Evolutionary conservation across 1,140 invertebrate genomes (phyloP).

Genomic region (Drosophila repleta): DNA sequence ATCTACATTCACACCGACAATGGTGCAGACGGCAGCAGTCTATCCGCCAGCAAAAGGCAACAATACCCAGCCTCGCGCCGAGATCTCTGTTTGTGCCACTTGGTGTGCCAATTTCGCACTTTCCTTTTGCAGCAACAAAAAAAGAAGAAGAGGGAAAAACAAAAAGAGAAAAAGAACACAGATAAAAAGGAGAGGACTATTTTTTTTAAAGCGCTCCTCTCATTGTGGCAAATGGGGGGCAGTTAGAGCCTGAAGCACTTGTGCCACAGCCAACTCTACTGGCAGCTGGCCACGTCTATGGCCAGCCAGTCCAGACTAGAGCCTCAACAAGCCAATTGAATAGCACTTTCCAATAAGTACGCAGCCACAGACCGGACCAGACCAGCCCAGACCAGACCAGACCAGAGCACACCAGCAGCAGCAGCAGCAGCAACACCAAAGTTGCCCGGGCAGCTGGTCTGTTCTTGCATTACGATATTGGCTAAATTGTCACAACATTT

Average conservation of each 20-base stretch:
- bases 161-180: no score
- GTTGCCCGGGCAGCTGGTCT: slow-evolving; percentile 7
- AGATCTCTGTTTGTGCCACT: slow-evolving; percentile 5
- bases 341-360: slow-evolving; percentile 61
- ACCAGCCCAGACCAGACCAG: neutral
- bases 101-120: slow-evolving; percentile 57
- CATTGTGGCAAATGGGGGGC: slow-evolving; percentile 24
- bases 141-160: neutral
- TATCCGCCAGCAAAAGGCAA: neutral
- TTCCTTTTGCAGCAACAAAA: slow-evolving; percentile 49
- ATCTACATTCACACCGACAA: slow-evolving; percentile 38
- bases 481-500: slow-evolving; percentile 54
- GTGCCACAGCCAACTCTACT: slow-evolving; percentile 41
- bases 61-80: neutral
- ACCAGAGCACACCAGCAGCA: neutral
- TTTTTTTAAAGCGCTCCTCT: slow-evolving; percentile 27
- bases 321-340: slow-evolving; percentile 60
- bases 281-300: slow-evolving; percentile 32
- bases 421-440: slow-evolving; percentile 19
- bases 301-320: neutral
- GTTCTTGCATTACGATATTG: slow-evolving; percentile 48
- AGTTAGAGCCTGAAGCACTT: slow-evolving; percentile 20
- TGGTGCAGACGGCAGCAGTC: neutral
- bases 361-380: slow-evolving; percentile 19
- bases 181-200: slow-evolving; percentile 22